Evolutionary conservation across 2,888 invertebrate genomes (phyloP).

Genomic region (Microctonus brassicae): DNA sequence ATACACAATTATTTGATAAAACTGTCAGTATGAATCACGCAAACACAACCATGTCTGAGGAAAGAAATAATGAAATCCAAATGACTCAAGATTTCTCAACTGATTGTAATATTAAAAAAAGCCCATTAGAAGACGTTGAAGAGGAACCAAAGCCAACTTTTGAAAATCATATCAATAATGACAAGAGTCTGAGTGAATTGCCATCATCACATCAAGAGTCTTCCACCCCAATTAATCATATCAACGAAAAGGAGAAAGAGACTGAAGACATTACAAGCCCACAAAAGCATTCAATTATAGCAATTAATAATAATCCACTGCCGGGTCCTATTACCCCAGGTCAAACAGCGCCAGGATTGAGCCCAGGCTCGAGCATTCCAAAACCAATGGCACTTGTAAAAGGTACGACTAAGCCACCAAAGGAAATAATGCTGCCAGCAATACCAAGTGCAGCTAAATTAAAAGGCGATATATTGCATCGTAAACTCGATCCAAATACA

Average conservation of each 20-base stretch:
- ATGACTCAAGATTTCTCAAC: conserved; percentile 34
- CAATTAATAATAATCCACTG: conserved; percentile 39
- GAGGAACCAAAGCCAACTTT: conserved; percentile 18
- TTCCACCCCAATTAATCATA: conserved; percentile 37
- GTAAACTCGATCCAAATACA: conserved; percentile 65
- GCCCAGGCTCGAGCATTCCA: conserved; percentile 80
- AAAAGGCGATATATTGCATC: conserved; percentile 58
- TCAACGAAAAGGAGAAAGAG: conserved; percentile 27
- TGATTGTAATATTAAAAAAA: conserved; percentile 36
- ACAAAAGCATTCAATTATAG: conserved; percentile 20
- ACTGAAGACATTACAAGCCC: conserved; percentile 22
- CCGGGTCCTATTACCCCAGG: conserved; percentile 49
- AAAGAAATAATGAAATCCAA: conserved; percentile 36
- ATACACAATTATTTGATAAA: conserved; percentile 49
- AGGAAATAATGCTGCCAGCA: conserved; percentile 70
- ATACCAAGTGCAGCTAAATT: conserved; percentile 72
- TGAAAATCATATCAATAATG: conserved; percentile 38
- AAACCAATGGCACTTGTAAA: conserved; percentile 94
- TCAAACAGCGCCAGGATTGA: conserved; percentile 42
- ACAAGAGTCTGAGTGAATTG: conserved; percentile 20
- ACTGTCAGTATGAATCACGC: conserved; percentile 58
- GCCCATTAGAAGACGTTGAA: conserved; percentile 33
- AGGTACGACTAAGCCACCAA: conserved; percentile 84
- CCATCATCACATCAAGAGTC: conserved; percentile 32
- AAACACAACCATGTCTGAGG: conserved; percentile 56